These are phyloP conservation scores for Patella pellucida DNA, from an alignment of 2,888 invertebrate genomes.

Conservation along the genomic window DNA sequence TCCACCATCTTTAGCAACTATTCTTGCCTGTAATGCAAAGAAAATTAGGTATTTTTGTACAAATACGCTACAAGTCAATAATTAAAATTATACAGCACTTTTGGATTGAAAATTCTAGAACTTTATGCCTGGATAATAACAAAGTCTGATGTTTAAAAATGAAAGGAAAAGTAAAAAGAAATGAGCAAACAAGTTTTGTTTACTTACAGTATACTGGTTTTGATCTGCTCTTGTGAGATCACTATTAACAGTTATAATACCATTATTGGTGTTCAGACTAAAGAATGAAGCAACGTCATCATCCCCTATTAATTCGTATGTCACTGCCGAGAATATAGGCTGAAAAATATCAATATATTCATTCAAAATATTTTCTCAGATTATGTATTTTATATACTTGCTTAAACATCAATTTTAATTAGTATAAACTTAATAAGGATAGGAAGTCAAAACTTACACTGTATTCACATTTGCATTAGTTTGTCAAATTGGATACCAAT, in stretches of 20 bases:
- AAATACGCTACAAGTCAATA: background rate
- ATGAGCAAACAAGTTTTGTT: too few species aligned
- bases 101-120: background rate
- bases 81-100: background rate
- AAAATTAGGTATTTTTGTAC: background rate
- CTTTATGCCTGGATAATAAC: background rate
- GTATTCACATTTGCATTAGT: too few species aligned
- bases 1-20: constrained; percentile 62
- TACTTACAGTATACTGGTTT: constrained; percentile 13
- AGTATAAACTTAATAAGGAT: too few species aligned
- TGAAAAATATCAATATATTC: background rate
- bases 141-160: constrained; percentile 19
- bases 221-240: constrained; percentile 4
- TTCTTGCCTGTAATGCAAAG: constrained; percentile 44
- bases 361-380: too few species aligned
- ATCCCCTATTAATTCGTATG: background rate
- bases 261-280: background rate
- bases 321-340: background rate
- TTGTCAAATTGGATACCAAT: too few species aligned
- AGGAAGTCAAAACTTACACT: too few species aligned
- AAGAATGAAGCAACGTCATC: background rate
- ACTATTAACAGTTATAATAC: background rate
- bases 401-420: too few species aligned
- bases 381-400: too few species aligned
- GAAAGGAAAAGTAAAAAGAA: constrained; percentile 21